phyloP scores from a whole-genome alignment of 53 echinoderm and acorn worm species.

The Antedon mediterranea region DNA sequence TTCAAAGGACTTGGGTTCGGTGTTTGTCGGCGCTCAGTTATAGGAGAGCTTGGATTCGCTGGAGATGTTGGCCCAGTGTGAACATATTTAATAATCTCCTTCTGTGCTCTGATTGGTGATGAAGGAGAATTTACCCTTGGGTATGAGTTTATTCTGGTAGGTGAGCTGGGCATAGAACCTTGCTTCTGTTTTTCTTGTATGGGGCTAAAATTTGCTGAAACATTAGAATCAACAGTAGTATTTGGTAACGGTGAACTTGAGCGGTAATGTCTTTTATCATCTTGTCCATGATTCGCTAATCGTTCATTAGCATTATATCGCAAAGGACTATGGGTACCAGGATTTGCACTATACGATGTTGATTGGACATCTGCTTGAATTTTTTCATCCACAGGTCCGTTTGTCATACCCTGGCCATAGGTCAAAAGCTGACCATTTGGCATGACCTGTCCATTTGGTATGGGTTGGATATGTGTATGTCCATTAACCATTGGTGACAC shows the following conservation, averaged over 20 bases:
- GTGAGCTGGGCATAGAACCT: background rate
- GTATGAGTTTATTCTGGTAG: background rate
- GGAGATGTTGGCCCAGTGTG: constrained; percentile 3
- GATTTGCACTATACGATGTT: background rate
- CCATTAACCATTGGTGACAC: too few species aligned
- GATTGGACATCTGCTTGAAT: background rate
- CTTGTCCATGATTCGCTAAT: background rate
- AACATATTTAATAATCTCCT: constrained; percentile 42
- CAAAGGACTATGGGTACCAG: background rate
- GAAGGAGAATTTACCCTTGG: background rate
- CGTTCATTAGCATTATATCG: background rate
- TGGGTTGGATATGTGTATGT: too few species aligned
- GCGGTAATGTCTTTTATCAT: background rate
- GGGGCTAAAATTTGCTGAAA: background rate
- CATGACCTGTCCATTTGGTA: background rate
- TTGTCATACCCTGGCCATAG: background rate
- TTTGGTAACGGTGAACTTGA: background rate
- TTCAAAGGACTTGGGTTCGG: background rate
- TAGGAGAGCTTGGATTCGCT: background rate
- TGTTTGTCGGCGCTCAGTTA: background rate
- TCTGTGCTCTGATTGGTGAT: constrained; percentile 48
- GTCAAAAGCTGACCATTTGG: background rate
- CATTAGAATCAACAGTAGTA: background rate
- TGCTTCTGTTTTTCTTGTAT: background rate
- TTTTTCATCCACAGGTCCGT: background rate